Conservation (phyloP, 2,888 invertebrate genomes). For the Pterobdella sp. region DNA sequence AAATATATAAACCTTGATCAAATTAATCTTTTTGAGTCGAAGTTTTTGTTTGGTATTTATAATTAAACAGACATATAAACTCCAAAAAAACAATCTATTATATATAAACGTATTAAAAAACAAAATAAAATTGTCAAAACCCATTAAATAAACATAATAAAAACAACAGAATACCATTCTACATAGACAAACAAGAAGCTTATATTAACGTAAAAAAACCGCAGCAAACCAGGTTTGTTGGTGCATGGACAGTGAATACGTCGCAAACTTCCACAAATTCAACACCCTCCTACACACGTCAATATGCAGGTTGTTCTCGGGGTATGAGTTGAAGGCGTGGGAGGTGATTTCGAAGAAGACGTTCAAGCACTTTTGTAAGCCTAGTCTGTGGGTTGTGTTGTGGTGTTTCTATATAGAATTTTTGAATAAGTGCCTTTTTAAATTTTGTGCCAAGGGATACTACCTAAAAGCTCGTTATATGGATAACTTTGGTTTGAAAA, state of each 20-base stretch:
- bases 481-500: no score
- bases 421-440: no score
- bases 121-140: constrained; percentile 4
- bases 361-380: constrained; percentile 63
- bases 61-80: not conserved
- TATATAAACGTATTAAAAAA: not conserved
- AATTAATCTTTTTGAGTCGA: no score
- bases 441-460: no score
- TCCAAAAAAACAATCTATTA: not conserved
- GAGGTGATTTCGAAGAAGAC: constrained; percentile 89
- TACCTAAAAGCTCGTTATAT: no score
- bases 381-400: no score
- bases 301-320: constrained; percentile 55
- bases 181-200: not conserved
- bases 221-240: constrained; percentile 71
- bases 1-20: no score
- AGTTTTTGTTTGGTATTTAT: no score
- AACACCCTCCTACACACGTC: constrained; percentile 90
- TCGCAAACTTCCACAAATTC: constrained; percentile 90
- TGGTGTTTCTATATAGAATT: no score
- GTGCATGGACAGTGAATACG: constrained; percentile 90
- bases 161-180: not conserved
- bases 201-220: not conserved
- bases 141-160: not conserved
- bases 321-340: constrained; percentile 67